Evolutionary conservation across 2,888 invertebrate species (phyloP).

Genomic region (Thysanoteuthis rhombus): DNA sequence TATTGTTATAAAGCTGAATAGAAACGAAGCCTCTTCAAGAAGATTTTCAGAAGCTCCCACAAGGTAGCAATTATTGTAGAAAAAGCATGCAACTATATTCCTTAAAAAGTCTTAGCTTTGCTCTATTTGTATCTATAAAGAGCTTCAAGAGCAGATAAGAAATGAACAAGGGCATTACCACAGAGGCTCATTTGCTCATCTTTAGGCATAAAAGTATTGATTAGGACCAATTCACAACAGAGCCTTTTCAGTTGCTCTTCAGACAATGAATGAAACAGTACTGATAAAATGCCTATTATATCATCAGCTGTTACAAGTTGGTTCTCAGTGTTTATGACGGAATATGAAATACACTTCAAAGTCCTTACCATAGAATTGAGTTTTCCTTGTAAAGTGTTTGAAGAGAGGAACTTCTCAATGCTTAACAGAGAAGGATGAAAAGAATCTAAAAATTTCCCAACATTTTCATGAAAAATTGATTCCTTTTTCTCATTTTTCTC

Average conservation of each 20-base stretch:
- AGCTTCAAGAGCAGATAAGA: not conserved
- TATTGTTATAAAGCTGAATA: too few relatives aligned
- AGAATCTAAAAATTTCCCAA: not conserved
- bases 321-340: not conserved
- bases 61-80: too few relatives aligned
- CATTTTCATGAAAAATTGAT: not conserved
- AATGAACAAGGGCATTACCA: not conserved
- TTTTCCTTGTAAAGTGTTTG: not conserved
- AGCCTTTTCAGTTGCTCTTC: not conserved
- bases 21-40: too few relatives aligned
- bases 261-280: not conserved
- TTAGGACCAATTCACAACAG: not conserved
- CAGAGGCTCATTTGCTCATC: not conserved
- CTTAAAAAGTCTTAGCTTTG: not conserved
- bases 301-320: not conserved
- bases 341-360: not conserved
- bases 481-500: not conserved
- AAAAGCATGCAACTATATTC: too few relatives aligned
- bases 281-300: not conserved
- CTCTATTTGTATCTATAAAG: not conserved
- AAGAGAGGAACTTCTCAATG: not conserved
- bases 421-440: not conserved
- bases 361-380: not conserved
- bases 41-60: too few relatives aligned
- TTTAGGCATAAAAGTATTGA: not conserved